Evolutionary conservation across 2,797 vertebrate species (phyloP).

Genomic region (Pelobates cultripes): DNA sequence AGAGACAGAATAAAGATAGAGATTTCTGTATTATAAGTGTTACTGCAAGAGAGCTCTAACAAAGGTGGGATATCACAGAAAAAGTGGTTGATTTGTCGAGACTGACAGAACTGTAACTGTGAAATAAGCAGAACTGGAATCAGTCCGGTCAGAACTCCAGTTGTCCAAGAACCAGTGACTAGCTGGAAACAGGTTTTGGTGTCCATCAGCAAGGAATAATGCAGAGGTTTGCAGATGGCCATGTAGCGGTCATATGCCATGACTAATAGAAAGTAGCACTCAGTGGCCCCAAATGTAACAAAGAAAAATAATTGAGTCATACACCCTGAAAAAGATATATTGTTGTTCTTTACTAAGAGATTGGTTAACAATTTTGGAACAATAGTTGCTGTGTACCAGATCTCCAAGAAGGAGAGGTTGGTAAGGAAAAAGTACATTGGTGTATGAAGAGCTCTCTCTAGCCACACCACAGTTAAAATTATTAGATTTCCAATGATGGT

Average conservation of each 20-base stretch:
- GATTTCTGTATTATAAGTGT: conserved; percentile 40
- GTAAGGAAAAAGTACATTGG: conserved; percentile 52
- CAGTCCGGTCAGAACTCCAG: conserved; percentile 52
- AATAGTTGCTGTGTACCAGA: conserved; percentile 55
- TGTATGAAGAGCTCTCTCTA: conserved; percentile 33
- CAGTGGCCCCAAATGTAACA: conserved; percentile 53
- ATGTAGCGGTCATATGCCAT: conserved; percentile 62
- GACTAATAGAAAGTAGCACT: conserved; percentile 59
- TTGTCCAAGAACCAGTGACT: conserved; percentile 57
- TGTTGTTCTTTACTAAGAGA: conserved; percentile 19
- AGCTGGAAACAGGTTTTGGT: conserved; percentile 52
- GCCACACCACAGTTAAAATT: conserved; percentile 28
- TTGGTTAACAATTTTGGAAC: conserved; percentile 51
- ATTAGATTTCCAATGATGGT: conserved; percentile 39
- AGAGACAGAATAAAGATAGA: conserved; percentile 47
- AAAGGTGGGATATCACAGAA: conserved; percentile 54
- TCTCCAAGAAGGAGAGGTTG: conserved; percentile 53
- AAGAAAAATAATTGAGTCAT: conserved; percentile 54
- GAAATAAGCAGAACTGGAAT: conserved; percentile 41
- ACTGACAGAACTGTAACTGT: conserved; percentile 46
- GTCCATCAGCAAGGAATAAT: conserved; percentile 58
- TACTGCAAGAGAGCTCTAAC: conserved; percentile 49
- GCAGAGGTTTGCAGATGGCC: conserved; percentile 61
- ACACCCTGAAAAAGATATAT: conserved; percentile 41
- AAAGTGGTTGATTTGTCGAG: conserved; percentile 45